Evolutionary conservation across 2,797 vertebrate species (phyloP).

Genomic region (Chanos chanos): DNA sequence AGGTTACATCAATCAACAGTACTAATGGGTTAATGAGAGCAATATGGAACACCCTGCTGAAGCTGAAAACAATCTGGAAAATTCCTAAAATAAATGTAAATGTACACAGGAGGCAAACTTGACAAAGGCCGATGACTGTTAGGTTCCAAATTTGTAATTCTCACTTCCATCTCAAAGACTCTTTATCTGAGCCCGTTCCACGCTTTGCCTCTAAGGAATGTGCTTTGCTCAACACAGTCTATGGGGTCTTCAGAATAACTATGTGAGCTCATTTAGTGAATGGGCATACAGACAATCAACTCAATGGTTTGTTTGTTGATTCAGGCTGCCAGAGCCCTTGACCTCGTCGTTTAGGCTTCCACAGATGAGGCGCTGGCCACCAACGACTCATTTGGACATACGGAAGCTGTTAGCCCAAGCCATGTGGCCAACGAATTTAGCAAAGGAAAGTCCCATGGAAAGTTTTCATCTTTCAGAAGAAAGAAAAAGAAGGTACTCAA

Average conservation of each 20-base stretch:
- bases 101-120: too few relatives aligned
- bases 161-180: too few relatives aligned
- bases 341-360: slow-evolving; percentile 24
- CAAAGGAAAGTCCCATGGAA: slow-evolving; percentile 57
- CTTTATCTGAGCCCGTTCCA: too few relatives aligned
- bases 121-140: too few relatives aligned
- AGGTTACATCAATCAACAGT: slow-evolving; percentile 8
- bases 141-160: too few relatives aligned
- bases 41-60: background rate
- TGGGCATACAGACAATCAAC: slow-evolving; percentile 30
- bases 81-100: too few relatives aligned
- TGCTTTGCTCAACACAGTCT: too few relatives aligned
- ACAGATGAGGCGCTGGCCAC: slow-evolving; percentile 27
- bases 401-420: slow-evolving; percentile 74
- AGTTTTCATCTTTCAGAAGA: slow-evolving; percentile 44
- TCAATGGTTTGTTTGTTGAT: slow-evolving; percentile 45
- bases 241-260: slow-evolving; percentile 36
- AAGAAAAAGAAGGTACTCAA: slow-evolving; percentile 19
- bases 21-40: slow-evolving; percentile 15
- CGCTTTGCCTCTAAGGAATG: too few relatives aligned
- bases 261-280: slow-evolving; percentile 26
- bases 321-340: slow-evolving; percentile 14
- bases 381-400: slow-evolving; percentile 55
- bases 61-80: background rate
- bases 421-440: slow-evolving; percentile 65